Conservation (phyloP, 2,888 invertebrate species). For the Pocota personata region DNA sequence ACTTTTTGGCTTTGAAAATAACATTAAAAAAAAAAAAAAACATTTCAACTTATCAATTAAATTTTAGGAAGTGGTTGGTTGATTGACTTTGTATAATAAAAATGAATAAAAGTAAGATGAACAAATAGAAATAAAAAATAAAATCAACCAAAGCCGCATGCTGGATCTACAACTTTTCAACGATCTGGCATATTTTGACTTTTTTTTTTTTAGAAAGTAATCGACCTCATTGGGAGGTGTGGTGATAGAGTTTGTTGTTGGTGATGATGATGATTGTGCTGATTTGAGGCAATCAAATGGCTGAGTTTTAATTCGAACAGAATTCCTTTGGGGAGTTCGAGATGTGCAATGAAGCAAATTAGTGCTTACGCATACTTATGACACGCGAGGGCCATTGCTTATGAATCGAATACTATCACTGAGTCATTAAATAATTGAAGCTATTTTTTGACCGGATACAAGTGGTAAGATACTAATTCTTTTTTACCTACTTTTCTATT, state of each 20-base stretch:
- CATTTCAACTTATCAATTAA: conserved; percentile 3
- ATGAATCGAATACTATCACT: neutral
- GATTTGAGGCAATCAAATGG: conserved; percentile 5
- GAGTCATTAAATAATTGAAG: neutral
- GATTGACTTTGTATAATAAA: neutral
- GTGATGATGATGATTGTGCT: conserved; percentile 20
- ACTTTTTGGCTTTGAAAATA: conserved; percentile 9
- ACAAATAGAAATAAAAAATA: neutral
- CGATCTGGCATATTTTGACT: neutral
- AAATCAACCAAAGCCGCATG: conserved; percentile 21
- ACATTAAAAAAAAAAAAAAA: neutral
- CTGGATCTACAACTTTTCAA: conserved; percentile 18
- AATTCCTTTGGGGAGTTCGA: neutral
- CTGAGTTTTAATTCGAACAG: neutral
- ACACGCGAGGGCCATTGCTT: neutral
- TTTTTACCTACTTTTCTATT: too few relatives aligned
- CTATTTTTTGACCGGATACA: neutral
- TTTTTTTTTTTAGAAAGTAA: conserved; percentile 44
- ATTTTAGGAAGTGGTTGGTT: conserved; percentile 14
- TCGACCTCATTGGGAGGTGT: conserved; percentile 18
- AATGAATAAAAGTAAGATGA: neutral
- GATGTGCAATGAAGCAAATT: neutral
- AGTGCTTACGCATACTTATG: neutral
- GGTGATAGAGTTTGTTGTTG: neutral
- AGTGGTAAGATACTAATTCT: neutral